These are phyloP conservation scores for Intellagama lesueurii DNA, from an alignment of 2,797 vertebrate species.

Conservation along the genomic window DNA sequence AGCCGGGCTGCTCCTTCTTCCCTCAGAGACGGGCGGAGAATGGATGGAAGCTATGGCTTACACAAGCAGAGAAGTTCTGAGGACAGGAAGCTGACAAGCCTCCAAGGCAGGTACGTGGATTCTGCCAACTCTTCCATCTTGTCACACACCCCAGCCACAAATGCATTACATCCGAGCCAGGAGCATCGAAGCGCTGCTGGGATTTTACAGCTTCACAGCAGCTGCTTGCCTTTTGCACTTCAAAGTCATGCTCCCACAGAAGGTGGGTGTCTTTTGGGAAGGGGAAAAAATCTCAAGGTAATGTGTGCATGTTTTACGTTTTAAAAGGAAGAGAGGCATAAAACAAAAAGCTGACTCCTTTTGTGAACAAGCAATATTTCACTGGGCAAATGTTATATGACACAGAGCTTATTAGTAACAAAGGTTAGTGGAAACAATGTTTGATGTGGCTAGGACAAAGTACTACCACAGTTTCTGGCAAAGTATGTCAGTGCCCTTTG, in stretches of 20 bases:
- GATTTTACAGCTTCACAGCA: slow-evolving; percentile 23
- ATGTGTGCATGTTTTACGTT: slow-evolving; percentile 9
- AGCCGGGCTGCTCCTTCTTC: slow-evolving; percentile 64
- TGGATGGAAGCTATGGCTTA: slow-evolving; percentile 52
- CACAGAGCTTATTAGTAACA: slow-evolving; percentile 1
- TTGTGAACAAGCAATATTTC: background rate
- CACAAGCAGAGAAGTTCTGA: slow-evolving; percentile 52
- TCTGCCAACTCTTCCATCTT: slow-evolving; percentile 43
- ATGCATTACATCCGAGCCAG: slow-evolving; percentile 17
- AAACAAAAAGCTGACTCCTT: background rate
- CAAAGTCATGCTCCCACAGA: slow-evolving; percentile 44
- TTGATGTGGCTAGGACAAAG: slow-evolving; percentile 24
- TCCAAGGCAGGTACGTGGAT: slow-evolving; percentile 42
- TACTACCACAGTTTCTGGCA: background rate
- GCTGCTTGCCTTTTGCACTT: slow-evolving; percentile 53
- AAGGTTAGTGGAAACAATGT: background rate
- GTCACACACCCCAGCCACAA: slow-evolving; percentile 8
- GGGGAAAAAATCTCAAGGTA: background rate
- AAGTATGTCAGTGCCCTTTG: background rate
- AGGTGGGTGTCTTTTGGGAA: background rate
- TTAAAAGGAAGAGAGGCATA: background rate
- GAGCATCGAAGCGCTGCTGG: slow-evolving; percentile 23
- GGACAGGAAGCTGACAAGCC: slow-evolving; percentile 48
- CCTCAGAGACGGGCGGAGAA: slow-evolving; percentile 48
- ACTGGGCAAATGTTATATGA: background rate